phyloP scores from a whole-genome alignment of 2,888 invertebrate species.

The Limulus polyphemus region DNA sequence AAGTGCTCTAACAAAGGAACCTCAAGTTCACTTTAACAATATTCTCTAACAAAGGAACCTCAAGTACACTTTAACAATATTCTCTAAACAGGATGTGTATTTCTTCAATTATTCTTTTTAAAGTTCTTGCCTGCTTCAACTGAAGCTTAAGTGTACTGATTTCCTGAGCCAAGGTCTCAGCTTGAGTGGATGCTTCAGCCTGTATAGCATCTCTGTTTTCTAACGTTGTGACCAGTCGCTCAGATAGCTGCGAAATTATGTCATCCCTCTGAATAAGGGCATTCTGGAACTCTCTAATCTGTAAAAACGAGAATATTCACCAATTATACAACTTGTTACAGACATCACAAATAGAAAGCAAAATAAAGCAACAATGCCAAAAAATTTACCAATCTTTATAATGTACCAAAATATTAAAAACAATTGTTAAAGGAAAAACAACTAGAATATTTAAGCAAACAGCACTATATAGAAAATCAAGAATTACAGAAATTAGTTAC shows the following conservation, averaged over 20 bases:
- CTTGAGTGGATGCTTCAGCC: conserved; percentile 11
- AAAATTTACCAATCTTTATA: too few relatives aligned
- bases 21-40: too few relatives aligned
- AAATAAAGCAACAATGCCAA: too few relatives aligned
- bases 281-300: conserved; percentile 19
- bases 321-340: background rate
- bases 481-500: too few relatives aligned
- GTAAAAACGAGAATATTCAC: background rate
- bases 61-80: background rate
- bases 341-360: too few relatives aligned
- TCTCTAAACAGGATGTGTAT: too few relatives aligned
- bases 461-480: too few relatives aligned
- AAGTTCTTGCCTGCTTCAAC: conserved; percentile 16
- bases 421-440: too few relatives aligned
- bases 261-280: conserved; percentile 14
- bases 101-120: too few relatives aligned
- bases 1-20: too few relatives aligned
- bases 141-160: conserved; percentile 20
- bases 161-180: conserved; percentile 16
- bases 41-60: background rate
- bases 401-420: too few relatives aligned
- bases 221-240: conserved; percentile 11
- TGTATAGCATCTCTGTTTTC: conserved; percentile 12
- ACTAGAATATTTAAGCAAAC: too few relatives aligned
- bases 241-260: conserved; percentile 17